Conservation (phyloP, 1,140 invertebrate species). For the Sycobia sp. region DNA sequence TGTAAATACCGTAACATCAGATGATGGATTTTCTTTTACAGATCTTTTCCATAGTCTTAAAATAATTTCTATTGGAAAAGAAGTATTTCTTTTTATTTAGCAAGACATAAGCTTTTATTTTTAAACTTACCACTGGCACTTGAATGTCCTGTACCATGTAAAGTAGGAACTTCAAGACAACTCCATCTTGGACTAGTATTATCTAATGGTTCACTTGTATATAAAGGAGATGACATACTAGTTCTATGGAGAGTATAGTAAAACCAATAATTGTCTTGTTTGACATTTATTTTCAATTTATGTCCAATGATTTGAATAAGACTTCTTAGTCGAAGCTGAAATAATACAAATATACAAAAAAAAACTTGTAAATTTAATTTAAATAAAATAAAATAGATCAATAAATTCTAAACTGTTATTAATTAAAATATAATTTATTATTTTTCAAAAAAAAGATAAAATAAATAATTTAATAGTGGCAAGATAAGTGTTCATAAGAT, state of each 20-base stretch:
- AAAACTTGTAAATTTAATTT: neutral
- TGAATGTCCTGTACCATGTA: constrained; percentile 56
- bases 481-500: too few species aligned
- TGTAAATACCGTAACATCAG: constrained; percentile 67
- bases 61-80: constrained; percentile 60
- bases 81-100: constrained; percentile 11
- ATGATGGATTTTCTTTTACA: constrained; percentile 45
- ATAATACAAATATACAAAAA: neutral
- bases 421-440: neutral
- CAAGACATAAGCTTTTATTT: neutral
- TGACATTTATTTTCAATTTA: constrained; percentile 60
- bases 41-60: constrained; percentile 62
- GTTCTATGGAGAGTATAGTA: constrained; percentile 82
- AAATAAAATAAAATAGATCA: neutral
- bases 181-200: constrained; percentile 78
- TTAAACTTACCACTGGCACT: constrained; percentile 53
- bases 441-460: neutral
- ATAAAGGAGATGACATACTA: constrained; percentile 82
- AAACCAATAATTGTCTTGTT: constrained; percentile 62
- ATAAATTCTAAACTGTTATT: too few species aligned
- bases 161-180: constrained; percentile 58
- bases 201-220: constrained; percentile 81
- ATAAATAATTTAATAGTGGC: neutral
- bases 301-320: constrained; percentile 73
- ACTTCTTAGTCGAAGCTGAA: constrained; percentile 71